A percentile compares a stretch with the other conserved stretches of the same genome.
phyloP scores from a whole-genome alignment of 2,888 invertebrate genomes.

The Lacanobia wlatinum region DNA sequence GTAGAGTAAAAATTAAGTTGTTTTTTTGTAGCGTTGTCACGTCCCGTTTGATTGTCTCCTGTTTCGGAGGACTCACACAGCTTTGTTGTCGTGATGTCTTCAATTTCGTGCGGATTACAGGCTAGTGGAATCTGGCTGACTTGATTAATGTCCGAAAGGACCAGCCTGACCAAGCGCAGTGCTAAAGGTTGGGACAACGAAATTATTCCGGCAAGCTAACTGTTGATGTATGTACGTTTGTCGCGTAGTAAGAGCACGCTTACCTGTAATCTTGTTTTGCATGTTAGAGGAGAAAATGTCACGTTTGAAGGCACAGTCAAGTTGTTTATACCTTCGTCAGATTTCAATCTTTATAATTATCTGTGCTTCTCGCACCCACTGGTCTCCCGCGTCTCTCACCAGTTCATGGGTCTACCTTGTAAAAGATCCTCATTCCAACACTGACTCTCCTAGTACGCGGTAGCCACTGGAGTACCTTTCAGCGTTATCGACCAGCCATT shows the following conservation, averaged over 20 bases:
- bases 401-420: too few species aligned
- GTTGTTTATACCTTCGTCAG: neutral
- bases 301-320: neutral
- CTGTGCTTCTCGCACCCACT: too few species aligned
- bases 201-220: slow-evolving; percentile 24
- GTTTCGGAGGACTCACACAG: slow-evolving; percentile 44
- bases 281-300: neutral
- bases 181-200: slow-evolving; percentile 9
- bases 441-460: too few species aligned
- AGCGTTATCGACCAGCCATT: neutral
- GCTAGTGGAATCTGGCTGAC: slow-evolving; percentile 23
- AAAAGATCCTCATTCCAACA: too few species aligned
- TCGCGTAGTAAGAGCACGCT: neutral
- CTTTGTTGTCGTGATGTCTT: slow-evolving; percentile 38
- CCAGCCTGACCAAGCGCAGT: neutral
- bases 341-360: too few species aligned
- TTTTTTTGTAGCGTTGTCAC: slow-evolving; percentile 73
- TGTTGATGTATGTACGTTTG: slow-evolving; percentile 17
- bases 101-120: slow-evolving; percentile 37
- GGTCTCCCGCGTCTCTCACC: too few species aligned
- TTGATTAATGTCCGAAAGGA: slow-evolving; percentile 38
- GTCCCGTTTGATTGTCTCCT: slow-evolving; percentile 65
- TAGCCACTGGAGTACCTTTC: neutral
- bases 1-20: slow-evolving; percentile 76
- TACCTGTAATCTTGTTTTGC: neutral